Conservation (phyloP, 2,113 vertebrate species). For the Mohoua ochrocephala region DNA sequence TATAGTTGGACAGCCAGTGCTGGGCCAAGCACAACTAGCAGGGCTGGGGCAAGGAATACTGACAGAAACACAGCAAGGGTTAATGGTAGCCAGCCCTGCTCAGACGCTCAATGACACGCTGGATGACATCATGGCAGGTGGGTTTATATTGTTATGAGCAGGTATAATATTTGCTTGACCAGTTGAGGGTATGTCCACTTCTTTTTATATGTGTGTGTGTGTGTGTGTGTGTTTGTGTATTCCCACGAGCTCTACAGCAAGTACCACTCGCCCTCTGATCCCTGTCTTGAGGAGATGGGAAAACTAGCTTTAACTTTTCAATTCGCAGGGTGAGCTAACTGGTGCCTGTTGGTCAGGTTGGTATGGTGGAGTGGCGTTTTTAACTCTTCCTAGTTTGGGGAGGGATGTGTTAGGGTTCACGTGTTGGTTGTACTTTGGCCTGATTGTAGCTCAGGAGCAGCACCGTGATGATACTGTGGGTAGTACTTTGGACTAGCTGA, state of each 20-base stretch:
- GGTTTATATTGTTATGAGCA: slow-evolving; percentile 76
- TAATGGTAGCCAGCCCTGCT: slow-evolving; percentile 93
- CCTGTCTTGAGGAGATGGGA: background rate
- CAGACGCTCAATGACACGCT: slow-evolving; percentile 98
- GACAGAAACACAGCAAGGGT: slow-evolving; percentile 89
- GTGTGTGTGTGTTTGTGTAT: slow-evolving; percentile 15
- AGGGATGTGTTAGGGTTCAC: background rate
- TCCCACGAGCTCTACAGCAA: background rate
- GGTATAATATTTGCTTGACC: slow-evolving; percentile 73
- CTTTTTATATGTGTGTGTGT: background rate
- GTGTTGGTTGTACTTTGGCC: background rate
- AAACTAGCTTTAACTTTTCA: background rate
- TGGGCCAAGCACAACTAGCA: slow-evolving; percentile 84
- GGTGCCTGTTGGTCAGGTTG: background rate
- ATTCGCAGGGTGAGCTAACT: background rate
- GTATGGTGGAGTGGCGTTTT: background rate
- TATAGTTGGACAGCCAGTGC: slow-evolving; percentile 89
- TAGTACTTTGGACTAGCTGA: background rate
- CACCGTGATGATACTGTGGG: fast-evolving
- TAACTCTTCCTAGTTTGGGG: fast-evolving
- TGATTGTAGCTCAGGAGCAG: background rate
- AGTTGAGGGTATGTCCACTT: slow-evolving; percentile 65
- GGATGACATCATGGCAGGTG: slow-evolving; percentile 99
- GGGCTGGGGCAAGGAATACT: slow-evolving; percentile 93
- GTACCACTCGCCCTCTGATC: background rate